A percentile compares a stretch with the other conserved stretches of the same genome.
Conservation (phyloP, 2,113 vertebrate genomes). For the Brienomyrus longianalis region DNA sequence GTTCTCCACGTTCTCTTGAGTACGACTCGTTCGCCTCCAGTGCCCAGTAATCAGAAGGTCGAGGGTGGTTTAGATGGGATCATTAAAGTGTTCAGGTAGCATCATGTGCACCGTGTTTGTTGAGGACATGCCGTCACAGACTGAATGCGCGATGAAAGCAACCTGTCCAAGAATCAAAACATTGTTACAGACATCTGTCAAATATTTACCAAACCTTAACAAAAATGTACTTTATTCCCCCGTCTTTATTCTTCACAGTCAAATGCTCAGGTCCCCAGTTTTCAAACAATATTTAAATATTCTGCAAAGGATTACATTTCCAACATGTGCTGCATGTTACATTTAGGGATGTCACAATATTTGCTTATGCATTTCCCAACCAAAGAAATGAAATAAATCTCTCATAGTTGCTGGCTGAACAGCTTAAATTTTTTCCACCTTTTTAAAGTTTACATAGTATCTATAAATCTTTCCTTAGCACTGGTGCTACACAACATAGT, state of each 20-base stretch:
- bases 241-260: background rate
- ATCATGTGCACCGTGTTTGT: background rate
- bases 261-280: background rate
- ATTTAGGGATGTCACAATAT: constrained; percentile 3
- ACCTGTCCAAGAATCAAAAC: background rate
- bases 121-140: background rate
- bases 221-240: background rate
- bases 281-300: constrained; percentile 1
- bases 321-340: constrained; percentile 1
- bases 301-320: background rate
- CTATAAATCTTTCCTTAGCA: constrained; percentile 33
- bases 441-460: constrained; percentile 34
- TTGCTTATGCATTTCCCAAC: constrained; percentile 8
- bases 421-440: constrained; percentile 21
- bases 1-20: background rate
- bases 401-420: background rate
- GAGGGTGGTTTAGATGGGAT: background rate
- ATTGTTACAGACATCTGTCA: background rate
- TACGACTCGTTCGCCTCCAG: background rate
- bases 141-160: background rate
- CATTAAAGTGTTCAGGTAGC: background rate
- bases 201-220: background rate
- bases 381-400: constrained; percentile 12
- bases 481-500: constrained; percentile 31
- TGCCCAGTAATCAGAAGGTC: background rate